phyloP scores from a whole-genome alignment of 1,140 invertebrate genomes.

The Drosophila lacertosa region DNA sequence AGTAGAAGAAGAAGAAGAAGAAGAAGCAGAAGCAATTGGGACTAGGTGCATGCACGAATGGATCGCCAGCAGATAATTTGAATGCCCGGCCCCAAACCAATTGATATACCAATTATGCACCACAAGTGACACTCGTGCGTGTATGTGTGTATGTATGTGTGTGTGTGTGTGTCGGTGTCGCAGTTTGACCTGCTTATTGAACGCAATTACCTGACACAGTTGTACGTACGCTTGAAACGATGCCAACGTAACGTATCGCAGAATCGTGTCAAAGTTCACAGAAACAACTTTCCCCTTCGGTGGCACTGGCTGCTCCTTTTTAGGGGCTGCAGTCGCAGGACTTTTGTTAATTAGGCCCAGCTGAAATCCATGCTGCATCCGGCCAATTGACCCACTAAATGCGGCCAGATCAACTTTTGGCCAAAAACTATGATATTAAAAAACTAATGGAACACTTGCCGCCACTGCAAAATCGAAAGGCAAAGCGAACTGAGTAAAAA shows the following conservation, averaged over 20 bases:
- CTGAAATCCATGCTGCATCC: slow-evolving; percentile 16
- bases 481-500: slow-evolving; percentile 36
- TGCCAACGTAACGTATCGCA: slow-evolving; percentile 56
- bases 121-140: slow-evolving; percentile 61
- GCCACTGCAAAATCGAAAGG: slow-evolving; percentile 58
- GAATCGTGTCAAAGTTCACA: slow-evolving; percentile 70
- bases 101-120: slow-evolving; percentile 73
- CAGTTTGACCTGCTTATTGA: slow-evolving; percentile 74
- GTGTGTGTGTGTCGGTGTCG: slow-evolving; percentile 17
- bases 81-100: slow-evolving; percentile 26
- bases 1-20: too few species aligned
- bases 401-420: slow-evolving; percentile 59
- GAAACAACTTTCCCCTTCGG: slow-evolving; percentile 35
- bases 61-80: slow-evolving; percentile 6
- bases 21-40: background rate
- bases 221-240: slow-evolving; percentile 63
- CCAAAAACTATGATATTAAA: slow-evolving; percentile 41
- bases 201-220: slow-evolving; percentile 79
- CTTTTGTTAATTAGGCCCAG: slow-evolving; percentile 74
- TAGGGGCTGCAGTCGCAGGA: slow-evolving; percentile 23
- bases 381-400: slow-evolving; percentile 64
- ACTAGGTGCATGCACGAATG: slow-evolving; percentile 16
- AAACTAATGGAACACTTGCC: slow-evolving; percentile 40
- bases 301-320: slow-evolving; percentile 24
- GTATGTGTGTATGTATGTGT: slow-evolving; percentile 11